Evolutionary conservation across 53 echinoderm and acorn worm species (phyloP).

Genomic region (Actinopyga echinites): DNA sequence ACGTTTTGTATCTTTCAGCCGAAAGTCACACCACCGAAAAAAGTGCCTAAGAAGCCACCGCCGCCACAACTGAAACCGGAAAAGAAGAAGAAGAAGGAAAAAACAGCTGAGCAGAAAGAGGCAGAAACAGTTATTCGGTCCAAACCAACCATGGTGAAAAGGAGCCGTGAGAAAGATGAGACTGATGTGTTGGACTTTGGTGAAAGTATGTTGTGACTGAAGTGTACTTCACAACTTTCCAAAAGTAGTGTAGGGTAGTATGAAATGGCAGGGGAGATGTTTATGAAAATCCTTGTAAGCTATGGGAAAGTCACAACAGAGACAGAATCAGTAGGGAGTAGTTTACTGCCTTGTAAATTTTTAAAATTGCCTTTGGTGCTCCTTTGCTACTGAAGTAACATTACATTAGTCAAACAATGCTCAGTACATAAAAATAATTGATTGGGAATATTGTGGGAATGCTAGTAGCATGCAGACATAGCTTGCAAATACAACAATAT

Average conservation of each 20-base stretch:
- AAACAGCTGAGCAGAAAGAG: slow-evolving; percentile 85
- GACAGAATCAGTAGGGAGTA: no score
- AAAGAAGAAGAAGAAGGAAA: slow-evolving; percentile 61
- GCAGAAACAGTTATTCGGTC: slow-evolving; percentile 83
- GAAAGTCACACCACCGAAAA: slow-evolving; percentile 35
- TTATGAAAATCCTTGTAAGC: neutral
- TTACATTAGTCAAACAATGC: no score
- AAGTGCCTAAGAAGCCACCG: slow-evolving; percentile 31
- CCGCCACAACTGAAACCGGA: slow-evolving; percentile 62
- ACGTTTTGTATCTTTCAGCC: neutral
- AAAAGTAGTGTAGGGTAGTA: neutral
- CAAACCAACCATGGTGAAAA: slow-evolving; percentile 90
- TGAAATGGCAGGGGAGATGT: neutral
- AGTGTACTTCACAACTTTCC: neutral
- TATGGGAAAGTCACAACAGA: no score
- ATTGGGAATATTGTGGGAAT: no score
- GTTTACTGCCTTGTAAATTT: no score
- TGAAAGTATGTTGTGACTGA: slow-evolving; percentile 41
- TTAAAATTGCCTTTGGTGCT: no score
- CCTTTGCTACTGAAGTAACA: no score
- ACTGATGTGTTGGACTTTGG: slow-evolving; percentile 63
- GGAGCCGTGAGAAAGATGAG: slow-evolving; percentile 87
- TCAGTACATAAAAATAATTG: no score
- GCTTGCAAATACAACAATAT: no score
- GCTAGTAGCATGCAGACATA: no score